Base-by-base conservation (phyloP, 2,888 invertebrate species). In the Odontocolon sp. region DNA sequence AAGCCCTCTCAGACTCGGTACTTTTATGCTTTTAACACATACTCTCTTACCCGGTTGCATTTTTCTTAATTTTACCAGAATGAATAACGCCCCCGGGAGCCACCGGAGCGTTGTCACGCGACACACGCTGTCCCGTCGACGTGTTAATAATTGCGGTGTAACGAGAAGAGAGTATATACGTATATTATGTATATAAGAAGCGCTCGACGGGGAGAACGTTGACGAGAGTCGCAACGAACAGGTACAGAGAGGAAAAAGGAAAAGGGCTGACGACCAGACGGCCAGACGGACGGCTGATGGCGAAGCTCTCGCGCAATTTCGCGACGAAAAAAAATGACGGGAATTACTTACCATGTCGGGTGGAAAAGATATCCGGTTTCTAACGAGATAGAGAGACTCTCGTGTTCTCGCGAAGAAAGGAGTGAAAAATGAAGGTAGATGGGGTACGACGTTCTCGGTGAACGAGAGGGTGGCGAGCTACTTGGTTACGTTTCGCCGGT, bases 361-460 rank as follows among this genome's bases (percentile, higher is more conserved):
- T 71, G 71, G 74, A 77, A 70, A 73, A 78, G 78, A 80, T 80
- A 83, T 84, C 82, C 76, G 68, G 82, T 83, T 83, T 80, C 83
- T 83, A 84, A 84, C 82, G 83, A 83, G 84, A 82, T 80, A 77
- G 77, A 74, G 74, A 64, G 56, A 78, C 76, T 78, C 74, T 80
- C 79, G 78, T 75, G 75, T 81, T 81, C 77, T 68, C 68, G 67
- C 70, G 71, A 77, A 76, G 68, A 73, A 84, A 80, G 80, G 70
- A 75, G 76, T 78, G 74, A 78, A 74, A 81, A 82, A 81, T 83
- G 80, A 78, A 77, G 80, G 77, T 68, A 63, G 67, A 71, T 61
- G 56, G 63, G 33, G 45, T 21, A 18, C 36, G 63, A 31, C 28
- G 36, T 18, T 26, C 3, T 9, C n/a, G 23, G 40, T 47, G 36